Conservation (phyloP, 30 jellyfish, hydroid and myxozoan genomes). For the Pseudorhiza aurosa region DNA sequence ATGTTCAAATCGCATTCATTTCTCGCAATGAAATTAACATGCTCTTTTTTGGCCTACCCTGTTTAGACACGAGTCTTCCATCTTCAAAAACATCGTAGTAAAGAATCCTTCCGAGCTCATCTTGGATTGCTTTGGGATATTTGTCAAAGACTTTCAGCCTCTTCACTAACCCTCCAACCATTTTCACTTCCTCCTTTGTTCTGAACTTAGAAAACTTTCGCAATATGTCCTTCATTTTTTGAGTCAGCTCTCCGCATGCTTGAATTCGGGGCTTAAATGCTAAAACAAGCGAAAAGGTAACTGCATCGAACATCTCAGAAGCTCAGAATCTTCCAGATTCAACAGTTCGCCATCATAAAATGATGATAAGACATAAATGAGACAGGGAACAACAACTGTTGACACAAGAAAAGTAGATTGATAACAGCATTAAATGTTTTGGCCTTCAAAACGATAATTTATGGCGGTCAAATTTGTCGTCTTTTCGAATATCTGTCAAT, state of each 20-base stretch:
- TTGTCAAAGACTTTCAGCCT: slow-evolving; percentile 75
- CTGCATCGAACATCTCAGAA: no score
- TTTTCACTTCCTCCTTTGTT: slow-evolving; percentile 62
- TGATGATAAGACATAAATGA: no score
- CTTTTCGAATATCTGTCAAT: no score
- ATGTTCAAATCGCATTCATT: no score
- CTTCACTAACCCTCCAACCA: slow-evolving; percentile 43
- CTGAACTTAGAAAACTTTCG: slow-evolving; percentile 51
- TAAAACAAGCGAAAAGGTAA: no score
- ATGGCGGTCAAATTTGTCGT: no score
- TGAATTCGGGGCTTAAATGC: slow-evolving; percentile 83
- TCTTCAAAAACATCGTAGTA: slow-evolving; percentile 80
- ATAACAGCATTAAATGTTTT: not conserved
- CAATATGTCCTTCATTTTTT: slow-evolving; percentile 32
- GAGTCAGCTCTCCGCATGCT: slow-evolving; percentile 70
- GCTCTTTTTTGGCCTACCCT: slow-evolving; percentile 63
- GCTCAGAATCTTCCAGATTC: not conserved
- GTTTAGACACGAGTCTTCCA: slow-evolving; percentile 69
- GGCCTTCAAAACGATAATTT: no score
- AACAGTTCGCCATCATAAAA: not conserved
- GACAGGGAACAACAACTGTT: no score
- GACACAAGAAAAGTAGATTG: no score
- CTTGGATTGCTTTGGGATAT: slow-evolving; percentile 61
- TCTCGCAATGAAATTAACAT: no score
- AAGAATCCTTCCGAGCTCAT: slow-evolving; percentile 78